phyloP scores from a whole-genome alignment of 2,797 vertebrate genomes.

The Microcaecilia unicolor region DNA sequence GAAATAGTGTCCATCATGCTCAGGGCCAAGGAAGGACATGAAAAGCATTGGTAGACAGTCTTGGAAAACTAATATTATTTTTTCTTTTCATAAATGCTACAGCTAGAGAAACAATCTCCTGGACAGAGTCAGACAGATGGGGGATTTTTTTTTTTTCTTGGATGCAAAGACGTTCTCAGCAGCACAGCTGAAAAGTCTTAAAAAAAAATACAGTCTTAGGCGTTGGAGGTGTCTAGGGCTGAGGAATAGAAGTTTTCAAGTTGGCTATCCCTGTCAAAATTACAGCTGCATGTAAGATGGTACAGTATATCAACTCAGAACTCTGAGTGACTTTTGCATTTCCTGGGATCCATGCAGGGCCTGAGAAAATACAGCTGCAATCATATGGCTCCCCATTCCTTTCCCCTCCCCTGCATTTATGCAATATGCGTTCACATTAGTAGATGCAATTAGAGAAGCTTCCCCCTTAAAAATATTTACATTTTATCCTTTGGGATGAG shows the following conservation, averaged over 20 bases:
- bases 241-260: slow-evolving; percentile 55
- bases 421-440: no score
- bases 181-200: slow-evolving; percentile 54
- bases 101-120: slow-evolving; percentile 44
- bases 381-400: no score
- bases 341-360: slow-evolving; percentile 40
- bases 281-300: slow-evolving; percentile 63
- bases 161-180: slow-evolving; percentile 46
- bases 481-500: no score
- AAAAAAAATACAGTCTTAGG: slow-evolving; percentile 39
- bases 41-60: slow-evolving; percentile 31
- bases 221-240: slow-evolving; percentile 56
- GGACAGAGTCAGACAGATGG: slow-evolving; percentile 42
- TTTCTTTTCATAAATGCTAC: slow-evolving; percentile 35
- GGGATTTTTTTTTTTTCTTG: slow-evolving; percentile 30
- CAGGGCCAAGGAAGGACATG: slow-evolving; percentile 25
- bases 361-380: slow-evolving; percentile 51
- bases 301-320: slow-evolving; percentile 44
- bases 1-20: slow-evolving; percentile 34
- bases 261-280: slow-evolving; percentile 47
- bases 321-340: slow-evolving; percentile 52
- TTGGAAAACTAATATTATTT: slow-evolving; percentile 33
- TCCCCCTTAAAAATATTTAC: no score
- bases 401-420: no score
- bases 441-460: no score